Evolutionary conservation across 2,888 invertebrate species (phyloP).

Genomic region (Andrena hattorfiana): DNA sequence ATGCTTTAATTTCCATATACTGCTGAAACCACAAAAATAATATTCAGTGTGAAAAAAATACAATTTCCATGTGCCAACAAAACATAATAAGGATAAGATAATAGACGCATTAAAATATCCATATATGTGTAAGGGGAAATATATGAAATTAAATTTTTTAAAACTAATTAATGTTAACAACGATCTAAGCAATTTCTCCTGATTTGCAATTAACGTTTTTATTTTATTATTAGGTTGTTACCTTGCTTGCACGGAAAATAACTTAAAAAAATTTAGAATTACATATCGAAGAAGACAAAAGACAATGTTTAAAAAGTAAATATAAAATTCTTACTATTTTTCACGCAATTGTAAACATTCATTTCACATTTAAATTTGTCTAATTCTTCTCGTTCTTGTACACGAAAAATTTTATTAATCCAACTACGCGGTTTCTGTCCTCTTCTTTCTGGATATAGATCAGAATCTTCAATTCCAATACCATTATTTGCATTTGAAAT

Average conservation of each 20-base stretch:
- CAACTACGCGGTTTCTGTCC: constrained; percentile 87
- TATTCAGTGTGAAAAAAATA: no score
- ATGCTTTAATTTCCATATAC: no score
- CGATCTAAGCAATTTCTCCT: no score
- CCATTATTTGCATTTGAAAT: background rate
- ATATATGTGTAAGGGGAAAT: no score
- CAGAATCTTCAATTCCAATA: constrained; percentile 28
- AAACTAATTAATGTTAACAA: no score
- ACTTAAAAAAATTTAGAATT: background rate
- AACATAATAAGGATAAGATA: no score
- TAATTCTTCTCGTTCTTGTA: constrained; percentile 89
- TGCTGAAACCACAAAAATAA: no score
- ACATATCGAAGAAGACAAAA: background rate
- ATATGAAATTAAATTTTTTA: no score
- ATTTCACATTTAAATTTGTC: constrained; percentile 93
- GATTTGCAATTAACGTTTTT: no score
- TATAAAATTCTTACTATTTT: constrained; percentile 87
- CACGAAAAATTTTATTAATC: constrained; percentile 87
- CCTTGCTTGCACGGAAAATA: background rate
- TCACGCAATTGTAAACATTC: constrained; percentile 91
- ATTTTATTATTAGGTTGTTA: no score
- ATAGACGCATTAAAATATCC: no score
- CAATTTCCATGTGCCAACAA: no score
- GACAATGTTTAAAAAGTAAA: constrained; percentile 7
- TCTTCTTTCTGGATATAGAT: constrained; percentile 93